These are phyloP conservation scores for Neomorphus geoffroyi DNA, from an alignment of 2,797 vertebrate species.

Conservation along the genomic window DNA sequence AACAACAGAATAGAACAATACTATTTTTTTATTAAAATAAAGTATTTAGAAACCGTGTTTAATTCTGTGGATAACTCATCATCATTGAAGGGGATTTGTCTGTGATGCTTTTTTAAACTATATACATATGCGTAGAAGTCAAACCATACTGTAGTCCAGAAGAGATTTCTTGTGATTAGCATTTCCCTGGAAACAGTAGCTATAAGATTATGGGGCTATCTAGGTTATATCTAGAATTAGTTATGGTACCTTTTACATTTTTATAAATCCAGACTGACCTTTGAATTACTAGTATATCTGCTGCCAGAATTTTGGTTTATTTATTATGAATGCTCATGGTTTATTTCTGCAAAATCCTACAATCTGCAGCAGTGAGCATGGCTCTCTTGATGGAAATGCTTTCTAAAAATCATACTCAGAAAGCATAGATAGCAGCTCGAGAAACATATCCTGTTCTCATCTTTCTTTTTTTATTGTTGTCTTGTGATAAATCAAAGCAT, in stretches of 20 bases:
- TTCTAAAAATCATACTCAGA: neutral
- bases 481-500: neutral
- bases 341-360: neutral
- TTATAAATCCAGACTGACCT: neutral
- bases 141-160: neutral
- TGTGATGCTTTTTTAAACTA: neutral
- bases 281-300: neutral
- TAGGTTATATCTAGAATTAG: neutral
- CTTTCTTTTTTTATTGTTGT: neutral
- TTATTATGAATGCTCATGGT: neutral
- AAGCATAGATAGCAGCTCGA: neutral
- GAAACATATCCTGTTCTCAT: neutral
- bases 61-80: neutral
- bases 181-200: neutral
- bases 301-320: neutral
- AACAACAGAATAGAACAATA: neutral
- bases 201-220: neutral
- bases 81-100: neutral
- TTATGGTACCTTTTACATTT: neutral
- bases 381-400: neutral
- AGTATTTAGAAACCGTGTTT: neutral
- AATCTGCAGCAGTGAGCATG: neutral
- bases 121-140: neutral
- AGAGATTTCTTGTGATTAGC: neutral
- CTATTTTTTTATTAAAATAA: neutral